Evolutionary conservation across 2,888 invertebrate species (phyloP), one percentile per base, ranked within the genome.

Genomic region (Drosophila seclusa): DNA sequence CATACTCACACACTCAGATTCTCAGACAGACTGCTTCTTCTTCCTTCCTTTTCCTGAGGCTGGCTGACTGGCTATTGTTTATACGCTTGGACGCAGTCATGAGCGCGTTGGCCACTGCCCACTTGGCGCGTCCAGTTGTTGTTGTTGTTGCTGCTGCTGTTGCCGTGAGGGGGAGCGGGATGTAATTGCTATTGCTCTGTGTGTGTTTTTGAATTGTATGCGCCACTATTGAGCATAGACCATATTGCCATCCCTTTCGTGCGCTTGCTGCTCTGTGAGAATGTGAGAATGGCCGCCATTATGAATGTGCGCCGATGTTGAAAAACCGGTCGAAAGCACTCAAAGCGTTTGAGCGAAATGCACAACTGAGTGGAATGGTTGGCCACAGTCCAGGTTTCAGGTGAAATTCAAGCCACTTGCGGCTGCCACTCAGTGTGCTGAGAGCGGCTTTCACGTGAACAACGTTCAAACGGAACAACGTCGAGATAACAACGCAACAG

Each of bases 361-460:
- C n/a, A 3, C 7, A 45, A 34, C 31, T 60, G 79, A 71, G 73
- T 67, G 63, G 63, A 71, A 70, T 29, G 64, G 49, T 27, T 34
- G 48, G 42, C 27, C 40, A 50, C 45, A 29, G 69, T 61, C 69
- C 54, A 27, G 27, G 59, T 58, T 78, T 84, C 88, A 85, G 85
- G 91, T 89, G 87, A 91, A 91, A 91, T 90, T 90, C 88, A 89
- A 92, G 90, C 86, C 81, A 89, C 82, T 85, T 82, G 82, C 82
- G 77, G 64, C 78, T 84, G 80, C 82, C 83, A 87, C 84, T 92
- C 90, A 92, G 91, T 92, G 88, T 89, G 91, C 83, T 89, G 85
- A 90, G 90, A 91, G 90, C 91, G 90, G 92, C 91, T 91, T 91
- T 92, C 90, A 91, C 91, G 92, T 91, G 88, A 91, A 90, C 92